These are phyloP conservation scores for Holocentrus rufus DNA, from an alignment of 2,797 vertebrate species.

Conservation along the genomic window DNA sequence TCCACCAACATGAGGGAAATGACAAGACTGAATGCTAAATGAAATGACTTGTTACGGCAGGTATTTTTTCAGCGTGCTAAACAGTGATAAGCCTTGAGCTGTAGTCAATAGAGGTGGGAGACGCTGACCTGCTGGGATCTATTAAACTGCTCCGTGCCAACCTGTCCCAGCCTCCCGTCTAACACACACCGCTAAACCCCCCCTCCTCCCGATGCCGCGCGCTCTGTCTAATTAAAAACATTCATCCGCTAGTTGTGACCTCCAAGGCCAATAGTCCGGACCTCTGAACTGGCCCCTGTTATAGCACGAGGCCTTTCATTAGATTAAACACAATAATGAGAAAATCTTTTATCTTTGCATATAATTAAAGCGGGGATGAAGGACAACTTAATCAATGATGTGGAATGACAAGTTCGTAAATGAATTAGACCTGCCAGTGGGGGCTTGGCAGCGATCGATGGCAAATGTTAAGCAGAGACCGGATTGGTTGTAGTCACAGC, in stretches of 20 bases:
- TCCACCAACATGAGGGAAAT: constrained; percentile 4
- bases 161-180: constrained; percentile 52
- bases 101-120: constrained; percentile 59
- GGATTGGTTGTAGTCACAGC: constrained; percentile 52
- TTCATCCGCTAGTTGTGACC: constrained; percentile 79
- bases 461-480: constrained; percentile 86
- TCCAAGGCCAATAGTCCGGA: constrained; percentile 89
- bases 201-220: constrained; percentile 71
- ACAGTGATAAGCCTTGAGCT: constrained; percentile 41
- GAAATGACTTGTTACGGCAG: neutral
- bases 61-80: constrained; percentile 39
- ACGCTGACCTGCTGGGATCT: constrained; percentile 61
- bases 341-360: constrained; percentile 97
- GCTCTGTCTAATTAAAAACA: constrained; percentile 90
- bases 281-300: constrained; percentile 90
- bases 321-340: constrained; percentile 98
- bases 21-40: neutral
- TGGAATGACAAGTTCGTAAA: constrained; percentile 98
- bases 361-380: constrained; percentile 96
- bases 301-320: constrained; percentile 93
- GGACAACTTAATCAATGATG: constrained; percentile 94
- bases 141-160: constrained; percentile 52
- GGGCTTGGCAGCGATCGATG: constrained; percentile 89
- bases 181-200: constrained; percentile 67
- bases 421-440: constrained; percentile 96